Evolutionary conservation across 2,888 invertebrate genomes (phyloP).

Genomic region (Trimorus sp.): DNA sequence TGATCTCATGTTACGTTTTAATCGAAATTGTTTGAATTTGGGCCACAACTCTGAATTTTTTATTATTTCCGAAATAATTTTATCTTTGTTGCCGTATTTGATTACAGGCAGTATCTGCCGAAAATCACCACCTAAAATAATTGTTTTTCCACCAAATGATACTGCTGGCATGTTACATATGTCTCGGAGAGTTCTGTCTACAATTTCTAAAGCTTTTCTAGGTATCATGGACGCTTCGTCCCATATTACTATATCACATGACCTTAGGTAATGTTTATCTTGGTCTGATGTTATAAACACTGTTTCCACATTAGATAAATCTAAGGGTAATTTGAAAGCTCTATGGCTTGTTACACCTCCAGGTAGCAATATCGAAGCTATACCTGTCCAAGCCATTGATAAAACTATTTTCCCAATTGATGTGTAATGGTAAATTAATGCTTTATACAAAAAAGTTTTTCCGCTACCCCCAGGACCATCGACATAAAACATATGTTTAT

Average conservation of each 20-base stretch:
- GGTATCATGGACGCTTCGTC: slow-evolving; percentile 28
- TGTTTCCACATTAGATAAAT: slow-evolving; percentile 10
- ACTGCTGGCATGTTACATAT: background rate
- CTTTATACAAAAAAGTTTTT: slow-evolving; percentile 37
- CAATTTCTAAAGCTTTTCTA: slow-evolving; percentile 13
- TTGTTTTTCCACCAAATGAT: slow-evolving; percentile 13
- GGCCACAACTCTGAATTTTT: slow-evolving; percentile 1
- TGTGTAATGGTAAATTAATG: slow-evolving; percentile 23
- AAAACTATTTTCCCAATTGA: background rate
- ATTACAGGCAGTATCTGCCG: slow-evolving; percentile 23
- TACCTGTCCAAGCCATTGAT: slow-evolving; percentile 29
- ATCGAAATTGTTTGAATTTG: background rate
- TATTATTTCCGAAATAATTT: slow-evolving; percentile 14
- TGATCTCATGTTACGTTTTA: slow-evolving; percentile 19
- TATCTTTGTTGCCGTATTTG: slow-evolving; percentile 7
- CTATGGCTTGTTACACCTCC: slow-evolving; percentile 17
- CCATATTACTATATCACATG: slow-evolving; percentile 28
- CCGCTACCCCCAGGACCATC: slow-evolving; percentile 29
- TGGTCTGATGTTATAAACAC: slow-evolving; percentile 4
- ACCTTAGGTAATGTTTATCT: slow-evolving; percentile 14
- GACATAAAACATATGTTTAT: slow-evolving; percentile 23
- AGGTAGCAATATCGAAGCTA: slow-evolving; percentile 18
- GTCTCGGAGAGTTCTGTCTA: slow-evolving; percentile 13
- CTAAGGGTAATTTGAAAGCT: slow-evolving; percentile 22
- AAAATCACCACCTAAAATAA: slow-evolving; percentile 7